Evolutionary conservation across 2,888 invertebrate genomes (phyloP).

Genomic region (Galerucella pusilla): DNA sequence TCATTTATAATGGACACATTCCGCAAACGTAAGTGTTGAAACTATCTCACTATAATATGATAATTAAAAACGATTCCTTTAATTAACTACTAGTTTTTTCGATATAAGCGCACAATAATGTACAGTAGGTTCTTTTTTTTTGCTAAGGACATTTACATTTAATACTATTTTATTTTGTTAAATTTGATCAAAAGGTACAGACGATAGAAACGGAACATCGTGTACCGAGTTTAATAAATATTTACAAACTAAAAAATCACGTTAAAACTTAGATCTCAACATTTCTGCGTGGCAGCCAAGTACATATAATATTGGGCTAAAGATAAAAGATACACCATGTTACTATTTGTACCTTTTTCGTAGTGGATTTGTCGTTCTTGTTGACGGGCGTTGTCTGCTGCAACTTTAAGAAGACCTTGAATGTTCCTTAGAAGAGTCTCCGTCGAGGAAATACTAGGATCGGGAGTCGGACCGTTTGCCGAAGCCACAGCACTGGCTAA

Average conservation of each 20-base stretch:
- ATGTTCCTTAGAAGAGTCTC: constrained; percentile 95
- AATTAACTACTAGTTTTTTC: not conserved
- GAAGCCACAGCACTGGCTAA: constrained; percentile 74
- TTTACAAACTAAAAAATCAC: constrained; percentile 43
- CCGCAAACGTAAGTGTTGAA: not conserved
- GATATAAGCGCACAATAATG: constrained; percentile 1
- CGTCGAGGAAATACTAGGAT: constrained; percentile 81
- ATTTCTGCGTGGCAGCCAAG: constrained; percentile 65
- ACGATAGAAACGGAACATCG: too few species aligned
- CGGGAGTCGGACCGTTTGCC: constrained; percentile 68
- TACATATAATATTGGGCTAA: constrained; percentile 66
- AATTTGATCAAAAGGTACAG: not conserved
- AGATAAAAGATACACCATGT: constrained; percentile 66
- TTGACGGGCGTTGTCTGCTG: constrained; percentile 96
- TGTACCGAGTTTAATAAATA: constrained; percentile 34
- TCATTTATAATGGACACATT: not conserved
- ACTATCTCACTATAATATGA: not conserved
- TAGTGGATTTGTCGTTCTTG: constrained; percentile 96
- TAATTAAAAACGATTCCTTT: too few species aligned
- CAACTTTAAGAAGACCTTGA: constrained; percentile 94
- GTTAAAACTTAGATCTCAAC: constrained; percentile 53
- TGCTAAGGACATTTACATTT: constrained; percentile 8
- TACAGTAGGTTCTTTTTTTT: not conserved
- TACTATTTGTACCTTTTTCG: constrained; percentile 87
- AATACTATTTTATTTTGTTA: too few species aligned